These are phyloP conservation scores for Mormyrus proboscirostris DNA, from an alignment of 2,797 vertebrate genomes.

Conservation along the genomic window DNA sequence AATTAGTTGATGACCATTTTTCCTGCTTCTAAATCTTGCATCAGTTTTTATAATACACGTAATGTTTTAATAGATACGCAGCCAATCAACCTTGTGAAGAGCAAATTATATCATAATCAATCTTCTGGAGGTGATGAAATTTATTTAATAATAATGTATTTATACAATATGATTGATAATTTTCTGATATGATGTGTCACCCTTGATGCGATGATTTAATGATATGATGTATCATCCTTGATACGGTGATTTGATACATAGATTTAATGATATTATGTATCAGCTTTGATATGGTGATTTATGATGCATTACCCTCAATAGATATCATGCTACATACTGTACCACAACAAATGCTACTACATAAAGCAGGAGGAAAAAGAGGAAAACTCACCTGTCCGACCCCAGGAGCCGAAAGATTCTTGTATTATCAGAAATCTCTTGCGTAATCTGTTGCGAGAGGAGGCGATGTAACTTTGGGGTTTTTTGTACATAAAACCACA, in stretches of 20 bases:
- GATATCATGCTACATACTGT: not conserved
- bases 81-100: not conserved
- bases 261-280: not conserved
- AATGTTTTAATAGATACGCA: not conserved
- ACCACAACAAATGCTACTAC: not conserved
- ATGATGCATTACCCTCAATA: not conserved
- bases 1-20: not conserved
- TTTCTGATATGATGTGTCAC: not conserved
- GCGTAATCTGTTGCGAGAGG: conserved; percentile 61
- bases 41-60: not conserved
- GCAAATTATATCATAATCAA: not conserved
- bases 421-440: conserved; percentile 74
- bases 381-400: conserved; percentile 65
- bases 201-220: not conserved
- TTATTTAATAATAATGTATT: not conserved
- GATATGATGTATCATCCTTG: not conserved
- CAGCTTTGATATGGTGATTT: not conserved
- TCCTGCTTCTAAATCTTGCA: not conserved
- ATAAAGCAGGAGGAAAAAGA: not conserved
- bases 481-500: not conserved
- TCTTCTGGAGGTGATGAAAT: not conserved
- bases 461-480: not conserved
- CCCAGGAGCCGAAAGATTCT: conserved; percentile 77
- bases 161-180: not conserved
- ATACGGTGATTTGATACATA: not conserved